Percentiles rank a stretch among this genome's conserved stretches.
phyloP scores from a whole-genome alignment of 2,888 invertebrate genomes.

The Oligia latruncula region DNA sequence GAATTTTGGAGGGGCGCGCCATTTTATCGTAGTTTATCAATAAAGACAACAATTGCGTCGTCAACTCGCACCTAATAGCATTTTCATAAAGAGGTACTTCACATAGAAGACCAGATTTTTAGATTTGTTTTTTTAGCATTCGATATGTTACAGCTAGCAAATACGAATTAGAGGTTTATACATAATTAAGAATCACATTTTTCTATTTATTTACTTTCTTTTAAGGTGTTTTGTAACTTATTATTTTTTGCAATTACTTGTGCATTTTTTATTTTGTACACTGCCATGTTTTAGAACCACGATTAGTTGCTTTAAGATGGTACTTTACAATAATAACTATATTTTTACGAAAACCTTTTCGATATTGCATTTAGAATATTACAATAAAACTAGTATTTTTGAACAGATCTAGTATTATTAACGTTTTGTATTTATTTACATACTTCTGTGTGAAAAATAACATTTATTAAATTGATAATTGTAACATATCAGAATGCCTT shows the following conservation, averaged over 20 bases:
- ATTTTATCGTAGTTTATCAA: too few relatives aligned
- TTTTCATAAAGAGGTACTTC: slow-evolving; percentile 48
- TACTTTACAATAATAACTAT: slow-evolving; percentile 24
- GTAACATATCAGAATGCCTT: slow-evolving; percentile 63
- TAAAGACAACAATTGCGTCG: slow-evolving; percentile 32
- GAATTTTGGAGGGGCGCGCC: too few relatives aligned
- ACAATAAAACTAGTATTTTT: slow-evolving; percentile 36
- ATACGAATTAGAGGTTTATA: slow-evolving; percentile 30
- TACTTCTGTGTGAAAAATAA: neutral
- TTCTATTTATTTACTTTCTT: slow-evolving; percentile 33
- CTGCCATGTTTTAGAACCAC: slow-evolving; percentile 26
- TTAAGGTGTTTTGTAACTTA: slow-evolving; percentile 38
- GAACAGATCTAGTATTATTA: slow-evolving; percentile 38
- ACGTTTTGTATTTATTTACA: slow-evolving; percentile 43
- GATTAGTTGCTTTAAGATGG: slow-evolving; percentile 14
- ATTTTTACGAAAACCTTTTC: slow-evolving; percentile 37
- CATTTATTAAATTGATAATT: slow-evolving; percentile 50
- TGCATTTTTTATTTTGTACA: slow-evolving; percentile 56
- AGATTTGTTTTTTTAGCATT: slow-evolving; percentile 48
- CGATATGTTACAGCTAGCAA: slow-evolving; percentile 62
- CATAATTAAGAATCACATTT: slow-evolving; percentile 17
- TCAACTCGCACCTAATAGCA: slow-evolving; percentile 53
- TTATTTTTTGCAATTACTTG: slow-evolving; percentile 27
- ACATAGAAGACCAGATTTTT: slow-evolving; percentile 36
- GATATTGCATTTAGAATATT: slow-evolving; percentile 53